Conservation (phyloP, 1,140 invertebrate species). For the Batillaria attramentaria region DNA sequence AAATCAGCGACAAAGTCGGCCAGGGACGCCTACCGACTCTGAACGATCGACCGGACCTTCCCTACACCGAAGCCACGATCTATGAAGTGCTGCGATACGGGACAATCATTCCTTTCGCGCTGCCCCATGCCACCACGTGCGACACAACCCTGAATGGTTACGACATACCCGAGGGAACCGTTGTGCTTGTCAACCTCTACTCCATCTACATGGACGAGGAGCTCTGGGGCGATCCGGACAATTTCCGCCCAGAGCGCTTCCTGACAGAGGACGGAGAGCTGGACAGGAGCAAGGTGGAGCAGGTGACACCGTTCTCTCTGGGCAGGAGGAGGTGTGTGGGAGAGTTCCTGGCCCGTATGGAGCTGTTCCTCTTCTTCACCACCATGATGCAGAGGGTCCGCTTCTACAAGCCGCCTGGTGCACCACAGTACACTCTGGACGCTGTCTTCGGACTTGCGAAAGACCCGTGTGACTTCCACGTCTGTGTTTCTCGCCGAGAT, state of each 20-base stretch:
- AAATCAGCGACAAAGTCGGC: slow-evolving; percentile 85
- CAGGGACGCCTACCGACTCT: slow-evolving; percentile 78
- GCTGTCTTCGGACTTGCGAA: slow-evolving; percentile 6
- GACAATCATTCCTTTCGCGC: slow-evolving; percentile 13
- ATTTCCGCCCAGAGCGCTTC: slow-evolving; percentile 84
- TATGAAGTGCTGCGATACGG: slow-evolving; percentile 73
- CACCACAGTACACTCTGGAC: slow-evolving; percentile 21
- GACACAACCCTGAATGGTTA: slow-evolving; percentile 63
- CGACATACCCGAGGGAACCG: slow-evolving; percentile 62
- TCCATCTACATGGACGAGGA: slow-evolving; percentile 56
- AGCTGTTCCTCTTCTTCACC: slow-evolving; percentile 50
- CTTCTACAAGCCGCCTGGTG: slow-evolving; percentile 34
- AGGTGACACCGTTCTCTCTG: slow-evolving; percentile 36
- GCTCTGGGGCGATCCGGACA: slow-evolving; percentile 79
- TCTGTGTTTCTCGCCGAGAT: slow-evolving; percentile 20
- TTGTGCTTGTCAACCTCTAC: slow-evolving; percentile 64
- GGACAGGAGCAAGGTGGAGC: slow-evolving; percentile 37
- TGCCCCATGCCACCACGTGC: slow-evolving; percentile 49
- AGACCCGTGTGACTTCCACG: slow-evolving; percentile 28
- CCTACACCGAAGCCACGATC: slow-evolving; percentile 27
- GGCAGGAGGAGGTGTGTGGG: slow-evolving; percentile 50
- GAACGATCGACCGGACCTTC: slow-evolving; percentile 17
- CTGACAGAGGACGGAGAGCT: slow-evolving; percentile 78
- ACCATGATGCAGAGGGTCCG: slow-evolving; percentile 43
- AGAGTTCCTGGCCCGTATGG: slow-evolving; percentile 48